Evolutionary conservation across 1,140 invertebrate species (phyloP).

Genomic region (Bombyx mandarina): DNA sequence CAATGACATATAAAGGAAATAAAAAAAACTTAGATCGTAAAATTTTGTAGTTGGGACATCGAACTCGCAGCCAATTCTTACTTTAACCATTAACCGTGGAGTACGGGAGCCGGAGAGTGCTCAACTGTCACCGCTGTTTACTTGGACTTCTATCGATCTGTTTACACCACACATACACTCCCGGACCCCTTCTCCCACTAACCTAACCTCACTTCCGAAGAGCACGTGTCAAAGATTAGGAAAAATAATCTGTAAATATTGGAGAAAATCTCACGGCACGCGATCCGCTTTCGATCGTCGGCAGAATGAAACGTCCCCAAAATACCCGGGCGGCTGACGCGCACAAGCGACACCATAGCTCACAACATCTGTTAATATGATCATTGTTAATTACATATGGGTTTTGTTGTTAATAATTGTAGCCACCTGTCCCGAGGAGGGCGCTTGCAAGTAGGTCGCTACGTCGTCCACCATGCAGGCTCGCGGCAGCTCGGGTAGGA

Average conservation of each 20-base stretch:
- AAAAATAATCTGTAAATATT: conserved; percentile 4
- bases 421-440: conserved; percentile 69
- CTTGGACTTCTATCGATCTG: conserved; percentile 4
- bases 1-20: too few species aligned
- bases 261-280: conserved; percentile 1
- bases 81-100: too few species aligned
- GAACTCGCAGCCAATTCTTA: too few species aligned
- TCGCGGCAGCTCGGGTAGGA: conserved; percentile 66
- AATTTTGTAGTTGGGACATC: too few species aligned
- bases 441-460: conserved; percentile 65
- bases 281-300: conserved; percentile 8
- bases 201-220: conserved; percentile 13
- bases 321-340: conserved; percentile 64
- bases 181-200: neutral
- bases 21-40: too few species aligned
- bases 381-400: conserved; percentile 71
- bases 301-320: conserved; percentile 50
- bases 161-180: conserved; percentile 4
- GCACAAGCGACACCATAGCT: conserved; percentile 59
- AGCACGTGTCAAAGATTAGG: conserved; percentile 41
- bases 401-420: conserved; percentile 65
- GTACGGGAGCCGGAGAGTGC: neutral
- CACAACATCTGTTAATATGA: conserved; percentile 71
- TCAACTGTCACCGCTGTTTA: neutral
- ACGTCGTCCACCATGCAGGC: conserved; percentile 70